Evolutionary conservation across 2,888 invertebrate species (phyloP).

Genomic region (Aricia artaxerxes): DNA sequence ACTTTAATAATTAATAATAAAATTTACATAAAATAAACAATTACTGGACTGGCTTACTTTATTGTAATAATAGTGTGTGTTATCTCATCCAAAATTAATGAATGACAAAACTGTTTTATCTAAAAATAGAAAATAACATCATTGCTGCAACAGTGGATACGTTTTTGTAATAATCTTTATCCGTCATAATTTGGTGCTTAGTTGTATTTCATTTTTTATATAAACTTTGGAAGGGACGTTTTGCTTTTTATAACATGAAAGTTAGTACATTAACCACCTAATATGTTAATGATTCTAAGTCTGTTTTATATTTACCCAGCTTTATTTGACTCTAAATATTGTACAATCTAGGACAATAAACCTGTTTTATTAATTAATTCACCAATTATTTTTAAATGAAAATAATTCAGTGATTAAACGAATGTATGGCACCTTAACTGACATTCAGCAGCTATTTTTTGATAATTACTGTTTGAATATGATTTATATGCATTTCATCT

Average conservation of each 20-base stretch:
- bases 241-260: background rate
- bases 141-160: background rate
- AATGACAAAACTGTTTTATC: background rate
- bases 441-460: slow-evolving; percentile 19
- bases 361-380: background rate
- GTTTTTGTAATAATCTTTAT: background rate
- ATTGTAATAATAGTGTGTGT: background rate
- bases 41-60: no score
- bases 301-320: background rate
- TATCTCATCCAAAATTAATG: background rate
- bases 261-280: background rate
- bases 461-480: background rate
- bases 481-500: background rate
- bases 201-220: background rate
- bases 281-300: background rate
- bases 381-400: background rate
- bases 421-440: background rate
- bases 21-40: no score
- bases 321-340: background rate
- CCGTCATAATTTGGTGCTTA: background rate
- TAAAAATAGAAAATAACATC: background rate
- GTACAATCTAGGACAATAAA: background rate
- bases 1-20: no score
- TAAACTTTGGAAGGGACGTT: background rate
- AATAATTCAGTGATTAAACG: background rate